phyloP scores from a whole-genome alignment of 92 coral and sea anemone species.

The Porites divaricata region DNA sequence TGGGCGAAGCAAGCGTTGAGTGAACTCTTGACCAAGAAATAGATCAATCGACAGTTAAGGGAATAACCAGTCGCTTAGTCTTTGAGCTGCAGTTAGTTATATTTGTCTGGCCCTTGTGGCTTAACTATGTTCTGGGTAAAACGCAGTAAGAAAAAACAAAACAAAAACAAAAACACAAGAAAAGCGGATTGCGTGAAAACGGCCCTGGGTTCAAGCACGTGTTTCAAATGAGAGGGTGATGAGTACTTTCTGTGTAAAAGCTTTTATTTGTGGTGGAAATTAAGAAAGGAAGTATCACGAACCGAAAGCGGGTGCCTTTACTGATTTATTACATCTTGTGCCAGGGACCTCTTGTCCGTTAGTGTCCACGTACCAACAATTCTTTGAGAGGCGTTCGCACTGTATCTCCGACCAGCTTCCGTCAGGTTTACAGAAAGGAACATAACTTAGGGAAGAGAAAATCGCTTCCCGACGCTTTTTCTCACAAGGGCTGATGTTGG shows the following conservation, averaged over 20 bases:
- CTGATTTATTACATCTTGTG: slow-evolving; percentile 54
- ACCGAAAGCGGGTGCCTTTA: slow-evolving; percentile 50
- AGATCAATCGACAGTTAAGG: too few relatives aligned
- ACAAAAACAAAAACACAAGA: too few relatives aligned
- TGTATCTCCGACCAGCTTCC: slow-evolving; percentile 91
- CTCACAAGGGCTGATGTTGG: slow-evolving; percentile 69
- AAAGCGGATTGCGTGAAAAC: too few relatives aligned
- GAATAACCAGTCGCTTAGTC: too few relatives aligned
- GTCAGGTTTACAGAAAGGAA: slow-evolving; percentile 85
- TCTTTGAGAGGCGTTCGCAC: slow-evolving; percentile 63
- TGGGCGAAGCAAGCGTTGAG: too few relatives aligned
- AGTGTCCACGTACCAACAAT: slow-evolving; percentile 89
- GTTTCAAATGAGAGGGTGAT: too few relatives aligned
- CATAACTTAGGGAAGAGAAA: slow-evolving; percentile 33
- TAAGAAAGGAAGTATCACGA: not conserved
- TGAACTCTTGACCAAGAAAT: too few relatives aligned
- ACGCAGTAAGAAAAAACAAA: too few relatives aligned
- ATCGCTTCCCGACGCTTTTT: slow-evolving; percentile 52
- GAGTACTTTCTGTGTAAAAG: not conserved
- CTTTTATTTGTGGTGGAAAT: not conserved
- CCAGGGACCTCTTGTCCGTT: slow-evolving; percentile 68
- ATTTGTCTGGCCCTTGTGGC: too few relatives aligned
- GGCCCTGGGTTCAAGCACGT: too few relatives aligned
- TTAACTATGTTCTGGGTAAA: too few relatives aligned
- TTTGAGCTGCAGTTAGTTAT: too few relatives aligned